Percentiles rank a stretch among this genome's conserved stretches.
Conservation (phyloP, 2,797 vertebrate species). For the Anolis apletophallus region DNA sequence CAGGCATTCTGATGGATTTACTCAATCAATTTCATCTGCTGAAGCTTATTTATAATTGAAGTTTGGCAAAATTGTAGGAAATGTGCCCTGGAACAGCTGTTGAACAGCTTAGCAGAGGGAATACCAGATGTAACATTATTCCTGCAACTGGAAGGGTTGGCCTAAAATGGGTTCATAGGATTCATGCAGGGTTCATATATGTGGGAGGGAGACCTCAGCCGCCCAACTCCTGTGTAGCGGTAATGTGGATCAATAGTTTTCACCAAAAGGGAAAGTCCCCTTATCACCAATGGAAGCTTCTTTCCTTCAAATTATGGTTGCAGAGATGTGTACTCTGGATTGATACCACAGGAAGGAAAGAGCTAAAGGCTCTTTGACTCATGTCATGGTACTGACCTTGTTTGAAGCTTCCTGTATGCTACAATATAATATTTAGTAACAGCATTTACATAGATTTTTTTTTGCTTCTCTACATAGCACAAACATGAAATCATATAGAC, state of each 20-base stretch:
- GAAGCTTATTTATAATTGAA: slow-evolving; percentile 8
- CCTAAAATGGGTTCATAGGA: not conserved
- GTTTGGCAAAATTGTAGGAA: not conserved
- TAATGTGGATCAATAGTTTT: not conserved
- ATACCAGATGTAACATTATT: not conserved
- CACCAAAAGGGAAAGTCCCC: not conserved
- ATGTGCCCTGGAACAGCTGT: not conserved
- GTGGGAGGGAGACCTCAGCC: not conserved
- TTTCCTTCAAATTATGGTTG: not conserved
- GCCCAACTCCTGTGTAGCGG: not conserved
- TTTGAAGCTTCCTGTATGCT: not conserved
- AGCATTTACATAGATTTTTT: not conserved
- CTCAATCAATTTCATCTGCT: not conserved
- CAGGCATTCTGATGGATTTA: not conserved
- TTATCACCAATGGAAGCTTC: not conserved
- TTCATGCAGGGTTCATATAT: not conserved
- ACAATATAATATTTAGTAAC: not conserved
- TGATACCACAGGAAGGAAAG: not conserved
- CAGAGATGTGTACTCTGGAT: not conserved
- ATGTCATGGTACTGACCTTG: not conserved
- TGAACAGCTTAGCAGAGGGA: not conserved
- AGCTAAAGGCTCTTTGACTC: not conserved
- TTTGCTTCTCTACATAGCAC: not conserved
- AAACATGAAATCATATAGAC: no score
- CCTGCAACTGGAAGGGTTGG: not conserved